phyloP scores from a whole-genome alignment of 1,140 invertebrate genomes.

The Limonius californicus region DNA sequence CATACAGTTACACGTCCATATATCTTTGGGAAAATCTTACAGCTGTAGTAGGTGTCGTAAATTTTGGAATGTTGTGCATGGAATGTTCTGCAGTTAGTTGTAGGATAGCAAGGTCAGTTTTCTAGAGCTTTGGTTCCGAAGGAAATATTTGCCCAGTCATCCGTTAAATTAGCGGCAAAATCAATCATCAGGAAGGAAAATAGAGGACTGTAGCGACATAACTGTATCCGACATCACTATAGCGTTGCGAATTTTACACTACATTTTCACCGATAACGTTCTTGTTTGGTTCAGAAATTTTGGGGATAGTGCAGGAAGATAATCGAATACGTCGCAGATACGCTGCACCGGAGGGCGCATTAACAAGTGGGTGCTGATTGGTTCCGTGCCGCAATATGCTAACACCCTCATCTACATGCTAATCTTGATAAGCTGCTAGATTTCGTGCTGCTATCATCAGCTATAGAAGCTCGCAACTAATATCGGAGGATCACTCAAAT shows the following conservation, averaged over 20 bases:
- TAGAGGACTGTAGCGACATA: no score
- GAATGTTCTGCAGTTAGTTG: background rate
- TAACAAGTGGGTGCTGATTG: conserved; percentile 9
- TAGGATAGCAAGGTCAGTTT: no score
- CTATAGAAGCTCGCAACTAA: background rate
- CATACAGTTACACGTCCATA: conserved; percentile 4
- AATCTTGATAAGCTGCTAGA: conserved; percentile 12
- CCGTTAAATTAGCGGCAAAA: no score
- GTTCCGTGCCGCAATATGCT: conserved; percentile 2
- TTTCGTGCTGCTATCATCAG: conserved; percentile 2
- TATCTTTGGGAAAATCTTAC: background rate
- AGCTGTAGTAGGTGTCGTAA: background rate
- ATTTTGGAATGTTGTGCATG: background rate
- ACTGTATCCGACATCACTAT: no score
- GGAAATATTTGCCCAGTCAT: no score
- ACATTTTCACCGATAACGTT: no score
- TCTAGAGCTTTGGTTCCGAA: no score
- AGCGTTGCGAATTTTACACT: no score
- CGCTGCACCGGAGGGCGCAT: background rate
- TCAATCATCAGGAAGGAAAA: no score
- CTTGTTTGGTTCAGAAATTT: no score
- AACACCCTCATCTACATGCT: conserved; percentile 11
- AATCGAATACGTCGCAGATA: no score
- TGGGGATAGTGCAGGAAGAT: no score
- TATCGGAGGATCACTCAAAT: background rate